These are phyloP conservation scores for Prinia subflava DNA, from an alignment of 2,113 vertebrate species.

Conservation along the genomic window DNA sequence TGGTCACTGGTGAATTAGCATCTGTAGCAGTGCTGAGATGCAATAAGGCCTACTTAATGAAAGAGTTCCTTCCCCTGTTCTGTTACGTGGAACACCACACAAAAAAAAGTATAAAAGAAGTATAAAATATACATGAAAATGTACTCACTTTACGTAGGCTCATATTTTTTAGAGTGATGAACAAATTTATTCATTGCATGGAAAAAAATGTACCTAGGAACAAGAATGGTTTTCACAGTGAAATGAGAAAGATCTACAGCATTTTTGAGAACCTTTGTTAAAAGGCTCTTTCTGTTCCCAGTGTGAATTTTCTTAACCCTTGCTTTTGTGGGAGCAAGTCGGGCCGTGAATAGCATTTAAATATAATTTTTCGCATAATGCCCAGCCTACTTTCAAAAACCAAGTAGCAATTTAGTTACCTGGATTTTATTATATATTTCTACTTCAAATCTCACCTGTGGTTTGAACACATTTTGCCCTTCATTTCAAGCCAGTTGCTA, in stretches of 20 bases:
- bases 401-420: constrained; percentile 63
- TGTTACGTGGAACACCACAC: background rate
- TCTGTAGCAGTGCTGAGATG: background rate
- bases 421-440: constrained; percentile 53
- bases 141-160: background rate
- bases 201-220: background rate
- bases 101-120: background rate
- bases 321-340: constrained; percentile 34
- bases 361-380: constrained; percentile 33
- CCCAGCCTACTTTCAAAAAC: constrained; percentile 49
- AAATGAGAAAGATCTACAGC: background rate
- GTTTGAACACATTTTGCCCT: constrained; percentile 59
- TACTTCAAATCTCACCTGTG: constrained; percentile 35
- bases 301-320: constrained; percentile 25
- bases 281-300: background rate
- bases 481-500: constrained; percentile 61
- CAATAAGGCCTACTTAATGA: background rate
- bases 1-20: background rate
- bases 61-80: background rate
- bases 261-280: background rate
- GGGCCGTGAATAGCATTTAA: constrained; percentile 22
- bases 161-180: background rate
- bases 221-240: background rate
- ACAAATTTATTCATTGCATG: background rate
- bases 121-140: background rate